Base-by-base conservation (phyloP, 2,797 vertebrate species). In the Myotis findleyi region DNA sequence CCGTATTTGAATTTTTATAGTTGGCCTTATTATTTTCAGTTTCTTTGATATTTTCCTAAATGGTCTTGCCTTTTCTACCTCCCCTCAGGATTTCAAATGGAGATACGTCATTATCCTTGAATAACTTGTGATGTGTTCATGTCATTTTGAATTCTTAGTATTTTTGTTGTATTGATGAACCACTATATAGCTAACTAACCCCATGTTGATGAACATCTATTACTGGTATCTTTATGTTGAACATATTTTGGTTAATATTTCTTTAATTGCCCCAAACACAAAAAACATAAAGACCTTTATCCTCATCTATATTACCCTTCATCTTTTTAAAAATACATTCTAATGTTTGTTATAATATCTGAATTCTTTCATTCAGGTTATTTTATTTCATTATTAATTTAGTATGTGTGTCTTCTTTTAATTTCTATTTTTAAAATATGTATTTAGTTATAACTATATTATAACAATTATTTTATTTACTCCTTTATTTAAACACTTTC, bases 351-450 rank as follows among this genome's bases (percentile, higher is more conserved):
- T 93, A 80, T 83, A 91, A 25, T 76, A 86, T n/a, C 30, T 79
- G 12, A 82, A 77, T 38, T 55, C 8, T 88, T 94, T 86, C 55
- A 73, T 77, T 79, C 21, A 69, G 30, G 51, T 79, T 79, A 62
- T 51, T 93, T 96, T 82, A 91, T 91, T 64, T 87, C 11, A 57
- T 38, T 86, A 55, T 80, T 69, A 83, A 83, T 62, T 88, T 77
- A 85, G 44, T 75, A 33, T 57, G 2, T 51, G 3, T 66, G 0
- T 71, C 25, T 82, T 83, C n/a, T 85, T 44, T 68, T 77, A 68
- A 87, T 79, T 96, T 90, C 38, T 81, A 81, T 85, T 84, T 92
- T 83, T 21, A 33, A 89, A 86, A 87, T 75, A 90, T 51, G 6
- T 71, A 47, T 93, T 91, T 76, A 77, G 53, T 81, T 81, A 57